These are phyloP conservation scores for Pyrrhia umbra DNA, from an alignment of 2,888 invertebrate genomes.

Conservation along the genomic window DNA sequence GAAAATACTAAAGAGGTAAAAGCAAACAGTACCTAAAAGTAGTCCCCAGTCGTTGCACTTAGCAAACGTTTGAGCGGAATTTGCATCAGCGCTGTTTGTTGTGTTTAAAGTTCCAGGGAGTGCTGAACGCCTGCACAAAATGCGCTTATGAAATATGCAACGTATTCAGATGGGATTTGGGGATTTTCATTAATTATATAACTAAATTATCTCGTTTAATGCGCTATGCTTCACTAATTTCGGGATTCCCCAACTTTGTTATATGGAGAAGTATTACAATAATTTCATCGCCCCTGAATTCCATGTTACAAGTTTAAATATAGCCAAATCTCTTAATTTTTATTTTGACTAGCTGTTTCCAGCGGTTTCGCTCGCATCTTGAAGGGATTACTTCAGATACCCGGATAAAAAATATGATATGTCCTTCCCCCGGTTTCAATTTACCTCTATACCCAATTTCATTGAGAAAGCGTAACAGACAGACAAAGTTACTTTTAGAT, in stretches of 20 bases:
- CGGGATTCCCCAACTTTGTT: not conserved
- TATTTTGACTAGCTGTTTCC: too few species aligned
- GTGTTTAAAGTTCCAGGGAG: conserved; percentile 69
- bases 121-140: conserved; percentile 63
- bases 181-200: conserved; percentile 59
- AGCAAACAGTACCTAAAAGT: conserved; percentile 61
- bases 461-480: too few species aligned
- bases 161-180: conserved; percentile 61
- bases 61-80: conserved; percentile 73
- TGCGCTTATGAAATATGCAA: conserved; percentile 76
- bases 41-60: conserved; percentile 65
- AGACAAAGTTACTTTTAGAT: too few species aligned
- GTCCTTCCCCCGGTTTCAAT: too few species aligned
- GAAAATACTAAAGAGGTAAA: conserved; percentile 48
- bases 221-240: not conserved
- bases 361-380: too few species aligned
- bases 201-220: conserved; percentile 19
- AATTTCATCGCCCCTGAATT: too few species aligned
- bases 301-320: not conserved
- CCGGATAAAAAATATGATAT: too few species aligned
- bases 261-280: too few species aligned
- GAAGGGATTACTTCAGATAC: too few species aligned
- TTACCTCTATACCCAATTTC: too few species aligned
- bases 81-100: conserved; percentile 72
- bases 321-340: too few species aligned